phyloP scores from a whole-genome alignment of 2,113 vertebrate species.

The Toxotes chatareus region DNA sequence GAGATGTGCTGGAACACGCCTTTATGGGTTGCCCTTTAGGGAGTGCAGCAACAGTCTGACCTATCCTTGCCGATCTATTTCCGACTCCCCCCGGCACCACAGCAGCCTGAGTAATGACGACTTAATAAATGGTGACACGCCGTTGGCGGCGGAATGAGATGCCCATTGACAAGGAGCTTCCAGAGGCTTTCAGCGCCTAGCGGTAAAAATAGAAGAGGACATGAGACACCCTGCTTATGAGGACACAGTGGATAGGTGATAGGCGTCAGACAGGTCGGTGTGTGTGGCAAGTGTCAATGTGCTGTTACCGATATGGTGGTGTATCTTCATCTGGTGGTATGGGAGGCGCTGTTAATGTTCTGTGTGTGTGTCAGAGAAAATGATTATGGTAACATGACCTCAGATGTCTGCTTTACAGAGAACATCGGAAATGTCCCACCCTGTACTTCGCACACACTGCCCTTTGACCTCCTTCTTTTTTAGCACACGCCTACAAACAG shows the following conservation, averaged over 20 bases:
- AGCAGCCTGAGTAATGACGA: conserved; percentile 80
- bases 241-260: conserved; percentile 54
- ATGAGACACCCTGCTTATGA: conserved; percentile 74
- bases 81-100: conserved; percentile 52
- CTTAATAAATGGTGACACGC: conserved; percentile 84
- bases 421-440: conserved; percentile 73
- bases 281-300: conserved; percentile 67
- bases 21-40: conserved; percentile 67
- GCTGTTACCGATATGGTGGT: conserved; percentile 72
- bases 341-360: conserved; percentile 65
- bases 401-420: conserved; percentile 62
- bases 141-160: conserved; percentile 74
- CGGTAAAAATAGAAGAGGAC: conserved; percentile 83
- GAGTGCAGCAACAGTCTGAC: conserved; percentile 72
- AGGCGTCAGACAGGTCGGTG: conserved; percentile 63
- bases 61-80: conserved; percentile 77
- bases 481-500: conserved; percentile 33
- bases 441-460: conserved; percentile 35
- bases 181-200: conserved; percentile 81
- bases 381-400: conserved; percentile 68
- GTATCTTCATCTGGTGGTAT: conserved; percentile 66
- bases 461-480: conserved; percentile 40
- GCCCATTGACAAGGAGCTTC: conserved; percentile 81
- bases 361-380: conserved; percentile 62
- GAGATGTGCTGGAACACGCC: conserved; percentile 70